phyloP scores from a whole-genome alignment of 2,797 vertebrate genomes.

The Simalia tracyae region DNA sequence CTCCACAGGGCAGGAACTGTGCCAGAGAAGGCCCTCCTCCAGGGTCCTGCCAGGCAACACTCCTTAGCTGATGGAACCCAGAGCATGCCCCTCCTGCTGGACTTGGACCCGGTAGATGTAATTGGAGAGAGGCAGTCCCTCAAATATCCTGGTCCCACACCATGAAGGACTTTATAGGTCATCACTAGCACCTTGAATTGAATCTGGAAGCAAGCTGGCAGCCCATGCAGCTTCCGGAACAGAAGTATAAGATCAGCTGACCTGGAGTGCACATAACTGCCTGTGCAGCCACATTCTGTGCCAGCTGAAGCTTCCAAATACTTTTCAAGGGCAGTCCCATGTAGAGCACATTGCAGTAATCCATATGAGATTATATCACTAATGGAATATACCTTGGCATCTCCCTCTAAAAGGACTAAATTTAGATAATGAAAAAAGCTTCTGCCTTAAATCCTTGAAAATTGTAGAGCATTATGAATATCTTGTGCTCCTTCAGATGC shows the following conservation, averaged over 20 bases:
- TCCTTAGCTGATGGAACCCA: too few species aligned
- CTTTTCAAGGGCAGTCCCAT: background rate
- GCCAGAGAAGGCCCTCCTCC: background rate
- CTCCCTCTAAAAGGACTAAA: background rate
- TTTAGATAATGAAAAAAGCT: background rate
- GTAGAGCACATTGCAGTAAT: background rate
- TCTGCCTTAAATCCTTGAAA: background rate
- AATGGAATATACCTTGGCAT: background rate
- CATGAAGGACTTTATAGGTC: too few species aligned
- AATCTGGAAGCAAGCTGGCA: background rate
- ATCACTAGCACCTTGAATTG: background rate
- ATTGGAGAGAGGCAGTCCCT: too few species aligned
- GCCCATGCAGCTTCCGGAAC: background rate
- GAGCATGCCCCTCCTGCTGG: too few species aligned
- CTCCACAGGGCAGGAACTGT: background rate
- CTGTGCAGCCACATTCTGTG: background rate
- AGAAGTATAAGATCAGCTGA: background rate
- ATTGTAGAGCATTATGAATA: background rate
- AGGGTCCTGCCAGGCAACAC: background rate
- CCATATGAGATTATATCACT: background rate
- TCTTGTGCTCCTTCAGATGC: too few species aligned
- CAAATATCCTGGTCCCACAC: too few species aligned
- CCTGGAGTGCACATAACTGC: background rate
- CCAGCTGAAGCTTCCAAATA: background rate
- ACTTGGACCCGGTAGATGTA: too few species aligned